Base-by-base conservation (phyloP, 1,140 invertebrate species). In the Cephus cinctus region DNA sequence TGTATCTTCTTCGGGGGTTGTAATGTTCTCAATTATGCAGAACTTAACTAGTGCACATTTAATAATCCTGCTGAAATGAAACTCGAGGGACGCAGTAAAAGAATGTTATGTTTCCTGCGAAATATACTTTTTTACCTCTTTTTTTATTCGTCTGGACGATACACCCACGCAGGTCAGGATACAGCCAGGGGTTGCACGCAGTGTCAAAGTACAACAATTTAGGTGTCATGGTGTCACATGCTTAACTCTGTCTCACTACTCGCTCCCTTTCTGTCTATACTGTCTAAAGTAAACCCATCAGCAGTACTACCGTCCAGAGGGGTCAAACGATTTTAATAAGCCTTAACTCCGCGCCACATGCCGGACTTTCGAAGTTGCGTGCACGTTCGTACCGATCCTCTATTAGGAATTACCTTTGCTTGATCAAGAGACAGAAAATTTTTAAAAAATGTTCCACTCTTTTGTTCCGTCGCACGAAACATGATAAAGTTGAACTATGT, bases 301-400 rank as follows among this genome's bases (percentile, higher is more conserved):
- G 56, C 39, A 46, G 41, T 43, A 44, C 53, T 58, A 47, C 21
- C 41, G 46, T 61, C 35, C 55, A 59, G 52, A 50, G 59, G 56
- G 69, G 69, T 73, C 65, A 75, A 72, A 67, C 52, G 64, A 67
- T 71, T 66, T 62, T 70, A 73, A 75, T 68, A 57, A 58, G 54
- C 57, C 65, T 72, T 70, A 71, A 74, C 61, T 65, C 52, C 45
- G 25, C 25, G 25, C 23, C 43, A 56, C 47, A 53, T 55, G 53
- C 41, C 53, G 31, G 43, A 49, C 48, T 57, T 57, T 61, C 36
- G 46, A 61, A 61, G 38, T 30, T 43, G n/a, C n/a, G n/a, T n/a
- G n/a, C n/a, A n/a, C n/a, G n/a, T n/a, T n/a, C n/a, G n/a, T n/a
- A n/a, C n/a, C n/a, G n/a, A n/a, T n/a, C n/a, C n/a, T n/a, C n/a